phyloP scores from a whole-genome alignment of 1,140 invertebrate genomes.

The Plectus sambesii region DNA sequence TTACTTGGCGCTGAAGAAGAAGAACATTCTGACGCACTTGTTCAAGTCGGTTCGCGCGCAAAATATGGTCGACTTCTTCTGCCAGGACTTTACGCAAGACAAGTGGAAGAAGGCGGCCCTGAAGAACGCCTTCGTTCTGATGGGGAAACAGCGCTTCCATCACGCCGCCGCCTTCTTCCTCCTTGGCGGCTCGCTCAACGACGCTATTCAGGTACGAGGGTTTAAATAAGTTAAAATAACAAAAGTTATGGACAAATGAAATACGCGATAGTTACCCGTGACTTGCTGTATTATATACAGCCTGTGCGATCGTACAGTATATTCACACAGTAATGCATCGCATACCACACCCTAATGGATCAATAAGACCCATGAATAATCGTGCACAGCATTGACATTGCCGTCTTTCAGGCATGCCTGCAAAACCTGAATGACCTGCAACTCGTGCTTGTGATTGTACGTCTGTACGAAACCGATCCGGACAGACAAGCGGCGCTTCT shows the following conservation, averaged over 20 bases:
- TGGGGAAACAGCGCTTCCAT: slow-evolving; percentile 87
- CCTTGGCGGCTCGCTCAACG: slow-evolving; percentile 76
- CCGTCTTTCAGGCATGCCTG: slow-evolving; percentile 62
- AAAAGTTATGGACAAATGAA: not conserved
- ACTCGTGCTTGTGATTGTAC: slow-evolving; percentile 79
- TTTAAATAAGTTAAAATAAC: not conserved
- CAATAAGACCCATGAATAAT: not conserved
- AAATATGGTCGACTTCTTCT: slow-evolving; percentile 86
- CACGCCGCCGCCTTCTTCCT: slow-evolving; percentile 80
- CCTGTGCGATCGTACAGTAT: not conserved
- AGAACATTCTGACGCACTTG: slow-evolving; percentile 85
- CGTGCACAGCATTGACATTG: no score
- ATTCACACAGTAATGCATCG: not conserved
- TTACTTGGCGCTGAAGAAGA: slow-evolving; percentile 97
- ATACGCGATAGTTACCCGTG: not conserved
- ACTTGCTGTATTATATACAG: not conserved
- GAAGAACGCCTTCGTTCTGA: slow-evolving; percentile 89
- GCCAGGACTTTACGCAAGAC: slow-evolving; percentile 80
- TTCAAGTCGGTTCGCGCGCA: slow-evolving; percentile 71
- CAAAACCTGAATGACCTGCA: slow-evolving; percentile 89
- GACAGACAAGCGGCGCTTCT: slow-evolving; percentile 34
- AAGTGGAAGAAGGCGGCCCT: slow-evolving; percentile 87
- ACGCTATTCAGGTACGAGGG: slow-evolving; percentile 82
- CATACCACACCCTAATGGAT: not conserved
- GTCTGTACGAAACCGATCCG: slow-evolving; percentile 67